Evolutionary conservation across 2,113 vertebrate genomes (phyloP).

Genomic region (Turdus rufiventris): DNA sequence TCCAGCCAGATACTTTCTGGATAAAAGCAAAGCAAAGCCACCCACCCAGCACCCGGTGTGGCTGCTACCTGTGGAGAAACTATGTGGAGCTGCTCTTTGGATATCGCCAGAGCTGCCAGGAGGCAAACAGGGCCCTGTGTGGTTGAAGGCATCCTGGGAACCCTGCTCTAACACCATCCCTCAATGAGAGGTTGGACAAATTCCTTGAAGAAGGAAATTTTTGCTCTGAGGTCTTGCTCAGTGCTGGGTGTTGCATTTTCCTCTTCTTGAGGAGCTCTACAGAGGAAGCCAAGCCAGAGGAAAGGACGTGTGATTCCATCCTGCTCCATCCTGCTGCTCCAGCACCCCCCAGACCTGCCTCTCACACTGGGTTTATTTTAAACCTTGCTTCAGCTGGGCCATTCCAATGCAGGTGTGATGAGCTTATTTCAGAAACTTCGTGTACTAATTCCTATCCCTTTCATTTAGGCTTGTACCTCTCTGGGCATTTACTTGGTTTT

Average conservation of each 20-base stretch:
- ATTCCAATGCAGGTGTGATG: constrained; percentile 14
- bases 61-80: not conserved
- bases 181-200: not conserved
- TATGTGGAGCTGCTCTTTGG: not conserved
- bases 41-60: accelerated
- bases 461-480: not conserved
- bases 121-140: accelerated
- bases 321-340: not conserved
- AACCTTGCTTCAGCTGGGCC: not conserved
- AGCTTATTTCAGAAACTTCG: not conserved
- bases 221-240: not conserved
- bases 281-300: not conserved
- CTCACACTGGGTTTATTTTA: not conserved
- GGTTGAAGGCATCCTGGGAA: not conserved
- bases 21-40: not conserved
- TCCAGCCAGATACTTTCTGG: accelerated
- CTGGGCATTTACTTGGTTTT: not conserved
- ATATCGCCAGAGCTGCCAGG: accelerated
- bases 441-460: not conserved
- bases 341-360: not conserved
- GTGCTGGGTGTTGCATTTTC: not conserved
- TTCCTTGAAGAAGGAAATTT: not conserved
- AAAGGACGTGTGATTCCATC: not conserved
- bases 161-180: not conserved
- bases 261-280: not conserved